Base-by-base conservation (phyloP, 2,797 vertebrate species). In the Gymnocypris eckloni region DNA sequence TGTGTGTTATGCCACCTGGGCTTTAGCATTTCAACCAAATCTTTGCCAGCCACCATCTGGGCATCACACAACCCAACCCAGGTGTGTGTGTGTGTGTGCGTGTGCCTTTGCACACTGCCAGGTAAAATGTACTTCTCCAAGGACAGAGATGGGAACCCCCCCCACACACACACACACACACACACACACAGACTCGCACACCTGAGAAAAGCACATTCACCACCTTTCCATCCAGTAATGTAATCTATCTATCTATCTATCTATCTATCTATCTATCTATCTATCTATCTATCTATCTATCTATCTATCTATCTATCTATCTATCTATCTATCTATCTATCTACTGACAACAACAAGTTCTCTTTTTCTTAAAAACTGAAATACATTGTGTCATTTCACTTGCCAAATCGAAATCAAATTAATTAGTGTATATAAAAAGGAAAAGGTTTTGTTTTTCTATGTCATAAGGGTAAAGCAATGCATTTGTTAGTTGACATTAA, bases 21-120 rank as follows among this genome's bases (percentile, higher is more conserved):
- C 41, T 79, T 69, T 85, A 75, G 86, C 89, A 89, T 89, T 85
- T 91, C 92, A 93, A 93, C 93, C 94, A 93, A 92, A 90, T 82
- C 86, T 48, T 13, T 5, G 81, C 91, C 88, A 83, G 69, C 86
- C 88, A 94, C 94, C 94, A 95, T 95, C 93, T 95, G 94, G 92
- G 91, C 92, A 92, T 45, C 43, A 83, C 88, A 39, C 56, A 72
- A 86, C 89, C 87, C 83, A 56, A 87, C 92, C 92, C 93, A 95
- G 89, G 89, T 88, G 89, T 89, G 89, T 67, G 39, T 66, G 71
- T 69, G 41, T 67, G 71, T 69, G 89, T 88, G 89, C 89, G 89
- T 67, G 39, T 66, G 22, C 70, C 56, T 54, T 83, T 43, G 94
- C 92, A 93, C 89, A 92, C 79, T 93, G 94, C 92, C 93, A 94